Evolutionary conservation across 2,113 vertebrate genomes (phyloP), one percentile per base, ranked within the genome.

Genomic region (Scopus umbretta): DNA sequence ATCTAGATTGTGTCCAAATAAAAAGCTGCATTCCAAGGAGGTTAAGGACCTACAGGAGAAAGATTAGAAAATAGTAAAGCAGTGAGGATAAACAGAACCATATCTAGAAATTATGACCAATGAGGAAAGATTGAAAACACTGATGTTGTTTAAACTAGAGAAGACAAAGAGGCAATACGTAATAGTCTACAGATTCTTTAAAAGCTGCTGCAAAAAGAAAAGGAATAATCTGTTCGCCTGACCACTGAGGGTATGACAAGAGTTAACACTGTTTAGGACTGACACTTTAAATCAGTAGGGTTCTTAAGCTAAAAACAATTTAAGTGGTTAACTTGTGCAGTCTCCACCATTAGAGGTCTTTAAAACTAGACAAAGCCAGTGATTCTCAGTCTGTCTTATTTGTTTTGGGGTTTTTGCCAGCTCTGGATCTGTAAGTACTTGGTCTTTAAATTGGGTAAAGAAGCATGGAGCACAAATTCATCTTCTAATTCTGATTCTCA

Each of bases 121-220:
- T 75, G 79, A 80, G 27, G 43, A 59, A 83, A 83, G 26, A 56
- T n/a, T 42, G n/a, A 91, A 92, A 96, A 3, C 29, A 40, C 19
- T 80, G 62, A 25, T 88, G 4, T 74, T 80, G 45, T 56, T 94
- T 84, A 62, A 80, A 86, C 49, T 80, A 84, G 45, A 70, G 76
- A 80, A 76, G 29, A n/a, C 16, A 42, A 52, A 47, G n/a, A 88
- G 49, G 16, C 20, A 32, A 49, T 29, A 22, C 0, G 0, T 43
- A 27, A 19, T 49, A 53, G 21, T 16, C 63, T 76, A 22, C 5
- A 80, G 49, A 49, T 58, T 19, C 34, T 89, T 83, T 68, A 83
- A 84, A 67, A 78, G 11, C 25, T 47, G n/a, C 62, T 86, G 62
- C 40, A 50, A 13, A 67, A 80, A 75, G 29, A 56, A 66, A 62